Base-by-base conservation (phyloP, 2,888 invertebrate genomes). In the Drosophila recens region DNA sequence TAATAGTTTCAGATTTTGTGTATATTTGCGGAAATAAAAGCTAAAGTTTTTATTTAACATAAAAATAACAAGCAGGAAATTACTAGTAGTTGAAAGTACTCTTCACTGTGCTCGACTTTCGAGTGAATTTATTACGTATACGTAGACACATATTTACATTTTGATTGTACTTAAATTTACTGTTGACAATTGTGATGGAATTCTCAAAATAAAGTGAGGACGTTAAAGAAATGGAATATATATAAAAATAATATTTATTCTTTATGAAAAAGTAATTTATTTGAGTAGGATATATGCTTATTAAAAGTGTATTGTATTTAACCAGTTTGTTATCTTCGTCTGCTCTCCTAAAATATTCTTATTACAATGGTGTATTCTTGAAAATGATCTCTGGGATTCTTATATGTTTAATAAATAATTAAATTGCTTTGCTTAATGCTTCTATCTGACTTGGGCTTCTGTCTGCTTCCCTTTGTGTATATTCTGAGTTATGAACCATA, bases 401-500 rank as follows among this genome's bases (percentile, higher is more conserved):
- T 38, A 11, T 3, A 30, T 38, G 57, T 53, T 40, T 49, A 62
- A 58, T 42, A 46, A 48, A 53, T 48, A 78, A 78, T 78, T 78
- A 61, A 72, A 75, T 76, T 72, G 53, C 65, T 43, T 43, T 66
- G 46, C 62, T 63, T 59, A 59, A 72, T 62, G 78, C 59, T 78
- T 65, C 63, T 62, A 64, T 59, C 59, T 46, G 49, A 53, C 54
- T 46, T 54, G 56, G 40, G 45, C 51, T 23, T 23, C 8, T 38
- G 46, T 43, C 27, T 52, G 52, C 46, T 45, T 3, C 51, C 30
- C 13, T 58, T 49, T 59, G 59, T 34, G 61, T 58, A 42, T 2
- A 6, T 34, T 48, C 57, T 61, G 62, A 79, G 66, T 76, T 79
- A 79, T 78, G 79, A 73, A 57, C 62, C 74, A 76, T 76, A 78